Percentiles rank a stretch among this genome's conserved stretches.
phyloP scores from a whole-genome alignment of 2,113 vertebrate species.

The Dissostichus mawsoni region DNA sequence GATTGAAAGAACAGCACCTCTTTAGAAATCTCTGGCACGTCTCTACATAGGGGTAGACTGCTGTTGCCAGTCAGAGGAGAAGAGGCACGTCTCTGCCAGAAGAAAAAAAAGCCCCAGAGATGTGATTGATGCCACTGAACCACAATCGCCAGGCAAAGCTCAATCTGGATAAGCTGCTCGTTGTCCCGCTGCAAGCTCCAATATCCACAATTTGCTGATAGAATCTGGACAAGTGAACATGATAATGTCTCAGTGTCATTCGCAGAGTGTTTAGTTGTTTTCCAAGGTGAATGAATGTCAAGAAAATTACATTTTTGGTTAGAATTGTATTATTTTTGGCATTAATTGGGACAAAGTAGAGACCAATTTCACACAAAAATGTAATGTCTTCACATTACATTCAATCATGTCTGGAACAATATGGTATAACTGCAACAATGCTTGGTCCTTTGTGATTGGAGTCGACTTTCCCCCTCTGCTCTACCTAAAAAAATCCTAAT shows the following conservation, averaged over 20 bases:
- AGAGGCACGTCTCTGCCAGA: conserved; percentile 49
- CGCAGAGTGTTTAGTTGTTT: background rate
- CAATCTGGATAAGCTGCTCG: conserved; percentile 59
- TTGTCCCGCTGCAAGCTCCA: conserved; percentile 33
- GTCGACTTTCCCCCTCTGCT: background rate
- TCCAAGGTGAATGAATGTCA: background rate
- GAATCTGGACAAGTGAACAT: conserved; percentile 27
- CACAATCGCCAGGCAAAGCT: conserved; percentile 54
- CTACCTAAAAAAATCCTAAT: conserved; percentile 26
- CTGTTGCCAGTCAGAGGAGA: conserved; percentile 19
- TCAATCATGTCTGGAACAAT: background rate
- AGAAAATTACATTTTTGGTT: background rate
- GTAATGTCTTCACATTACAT: background rate
- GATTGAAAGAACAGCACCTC: conserved; percentile 70
- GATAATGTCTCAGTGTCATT: conserved; percentile 35
- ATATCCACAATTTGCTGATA: conserved; percentile 66
- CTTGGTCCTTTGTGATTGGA: background rate
- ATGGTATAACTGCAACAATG: background rate
- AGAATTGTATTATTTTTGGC: background rate
- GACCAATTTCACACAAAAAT: background rate
- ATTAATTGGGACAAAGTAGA: background rate
- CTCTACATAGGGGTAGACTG: conserved; percentile 36
- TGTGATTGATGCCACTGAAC: conserved; percentile 74
- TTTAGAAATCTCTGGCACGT: conserved; percentile 63
- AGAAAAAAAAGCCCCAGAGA: conserved; percentile 32